Conservation (phyloP, 2,888 invertebrate species). For the Tipula helvola region DNA sequence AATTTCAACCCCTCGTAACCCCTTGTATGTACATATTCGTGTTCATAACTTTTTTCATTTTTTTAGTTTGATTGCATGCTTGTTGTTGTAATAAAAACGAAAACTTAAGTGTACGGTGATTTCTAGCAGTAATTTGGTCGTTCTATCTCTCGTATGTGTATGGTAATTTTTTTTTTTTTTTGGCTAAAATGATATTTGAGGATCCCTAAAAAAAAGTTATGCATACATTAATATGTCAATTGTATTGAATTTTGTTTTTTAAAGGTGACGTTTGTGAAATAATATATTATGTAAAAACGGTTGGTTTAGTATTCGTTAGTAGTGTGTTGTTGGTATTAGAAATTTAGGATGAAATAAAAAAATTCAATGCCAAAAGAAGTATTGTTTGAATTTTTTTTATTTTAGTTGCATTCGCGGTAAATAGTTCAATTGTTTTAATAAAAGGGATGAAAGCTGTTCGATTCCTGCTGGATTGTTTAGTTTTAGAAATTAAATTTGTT, state of each 20-base stretch:
- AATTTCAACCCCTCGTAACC: not conserved
- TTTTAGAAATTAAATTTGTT: not conserved
- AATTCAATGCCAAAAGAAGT: not conserved
- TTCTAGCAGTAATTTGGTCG: not conserved
- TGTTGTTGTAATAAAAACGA: not conserved
- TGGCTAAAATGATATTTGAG: not conserved
- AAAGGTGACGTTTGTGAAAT: not conserved
- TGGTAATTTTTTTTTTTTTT: not conserved
- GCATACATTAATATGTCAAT: not conserved
- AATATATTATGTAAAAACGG: not conserved
- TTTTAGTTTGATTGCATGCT: not conserved
- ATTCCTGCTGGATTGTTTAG: not conserved
- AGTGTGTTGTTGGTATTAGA: not conserved
- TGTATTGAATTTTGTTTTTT: not conserved
- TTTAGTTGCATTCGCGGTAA: not conserved
- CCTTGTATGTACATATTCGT: not conserved
- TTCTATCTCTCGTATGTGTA: not conserved
- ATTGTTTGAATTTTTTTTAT: not conserved
- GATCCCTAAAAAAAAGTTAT: not conserved
- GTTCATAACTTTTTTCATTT: not conserved
- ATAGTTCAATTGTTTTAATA: not conserved
- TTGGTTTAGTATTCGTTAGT: not conserved
- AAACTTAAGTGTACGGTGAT: not conserved
- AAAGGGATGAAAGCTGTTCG: not conserved
- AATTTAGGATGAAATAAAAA: not conserved